Conservation (phyloP, 2,113 vertebrate genomes). For the Percopsis transmontana region DNA sequence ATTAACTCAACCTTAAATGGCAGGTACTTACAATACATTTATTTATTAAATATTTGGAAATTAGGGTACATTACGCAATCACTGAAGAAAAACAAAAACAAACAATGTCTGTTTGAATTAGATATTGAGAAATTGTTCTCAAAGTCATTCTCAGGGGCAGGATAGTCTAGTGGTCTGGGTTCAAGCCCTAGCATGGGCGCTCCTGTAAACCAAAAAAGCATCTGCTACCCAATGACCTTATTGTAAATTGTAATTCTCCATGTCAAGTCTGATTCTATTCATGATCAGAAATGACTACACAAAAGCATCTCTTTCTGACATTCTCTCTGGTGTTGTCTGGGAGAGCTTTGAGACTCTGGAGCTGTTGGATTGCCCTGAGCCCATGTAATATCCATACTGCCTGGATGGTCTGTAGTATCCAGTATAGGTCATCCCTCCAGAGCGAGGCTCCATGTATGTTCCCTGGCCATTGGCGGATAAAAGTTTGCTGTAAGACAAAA, state of each 20-base stretch:
- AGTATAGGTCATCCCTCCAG: slow-evolving; percentile 46
- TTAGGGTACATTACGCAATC: no score
- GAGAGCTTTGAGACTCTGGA: slow-evolving; percentile 62
- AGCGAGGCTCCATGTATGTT: slow-evolving; percentile 44
- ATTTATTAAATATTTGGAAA: no score
- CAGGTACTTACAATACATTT: neutral
- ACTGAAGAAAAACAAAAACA: no score
- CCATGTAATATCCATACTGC: slow-evolving; percentile 43
- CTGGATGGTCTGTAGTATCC: slow-evolving; percentile 56
- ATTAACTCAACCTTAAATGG: neutral
- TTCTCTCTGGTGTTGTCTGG: slow-evolving; percentile 38
- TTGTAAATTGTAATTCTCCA: no score
- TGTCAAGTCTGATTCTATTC: neutral
- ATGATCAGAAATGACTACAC: slow-evolving; percentile 50
- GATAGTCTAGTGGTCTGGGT: no score
- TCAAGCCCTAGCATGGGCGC: no score
- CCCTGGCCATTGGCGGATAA: slow-evolving; percentile 23
- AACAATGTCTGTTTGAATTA: no score
- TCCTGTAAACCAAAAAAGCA: no score
- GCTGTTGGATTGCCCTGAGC: slow-evolving; percentile 41
- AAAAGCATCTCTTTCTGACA: slow-evolving; percentile 71
- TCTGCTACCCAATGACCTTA: no score
- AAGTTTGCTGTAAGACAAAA: slow-evolving; percentile 28
- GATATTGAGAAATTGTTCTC: no score
- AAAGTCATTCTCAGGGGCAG: no score